A percentile compares a stretch with the other conserved stretches of the same genome.
Conservation (phyloP, 2,113 vertebrate species). For the Sakesphorus luctuosus region DNA sequence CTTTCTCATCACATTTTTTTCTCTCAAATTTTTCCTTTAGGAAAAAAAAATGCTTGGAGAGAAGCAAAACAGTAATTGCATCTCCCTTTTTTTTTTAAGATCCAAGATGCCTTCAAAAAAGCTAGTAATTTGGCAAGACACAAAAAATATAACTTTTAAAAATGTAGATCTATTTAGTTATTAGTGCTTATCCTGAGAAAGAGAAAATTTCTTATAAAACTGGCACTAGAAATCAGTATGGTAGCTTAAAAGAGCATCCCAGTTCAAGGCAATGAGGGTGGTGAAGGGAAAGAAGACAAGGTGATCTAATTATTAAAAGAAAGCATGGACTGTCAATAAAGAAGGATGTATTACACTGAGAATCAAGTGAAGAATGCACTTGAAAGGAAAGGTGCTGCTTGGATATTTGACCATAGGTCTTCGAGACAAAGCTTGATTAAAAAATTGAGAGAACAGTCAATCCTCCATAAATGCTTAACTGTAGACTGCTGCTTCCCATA, state of each 20-base stretch:
- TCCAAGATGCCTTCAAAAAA: not conserved
- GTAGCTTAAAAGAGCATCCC: not conserved
- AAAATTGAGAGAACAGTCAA: slow-evolving; percentile 16
- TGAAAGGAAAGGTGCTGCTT: slow-evolving; percentile 51
- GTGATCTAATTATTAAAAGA: slow-evolving; percentile 18
- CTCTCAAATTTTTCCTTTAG: not conserved
- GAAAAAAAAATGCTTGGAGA: not conserved
- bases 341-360: slow-evolving; percentile 9
- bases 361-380: slow-evolving; percentile 40
- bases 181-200: not conserved
- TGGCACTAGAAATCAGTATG: not conserved
- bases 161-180: not conserved
- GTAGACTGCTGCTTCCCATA: slow-evolving; percentile 22
- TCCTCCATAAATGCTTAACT: slow-evolving; percentile 50
- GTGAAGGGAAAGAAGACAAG: not conserved
- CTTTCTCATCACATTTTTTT: not conserved
- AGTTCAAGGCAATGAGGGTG: not conserved
- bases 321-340: slow-evolving; percentile 37
- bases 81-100: not conserved
- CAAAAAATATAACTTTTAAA: not conserved
- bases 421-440: slow-evolving; percentile 55
- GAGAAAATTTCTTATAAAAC: not conserved
- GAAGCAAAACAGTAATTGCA: not conserved
- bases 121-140: not conserved
- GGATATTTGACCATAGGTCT: slow-evolving; percentile 35